Base-by-base conservation (phyloP, 1,140 invertebrate species). In the Brachionus calyciflorus region DNA sequence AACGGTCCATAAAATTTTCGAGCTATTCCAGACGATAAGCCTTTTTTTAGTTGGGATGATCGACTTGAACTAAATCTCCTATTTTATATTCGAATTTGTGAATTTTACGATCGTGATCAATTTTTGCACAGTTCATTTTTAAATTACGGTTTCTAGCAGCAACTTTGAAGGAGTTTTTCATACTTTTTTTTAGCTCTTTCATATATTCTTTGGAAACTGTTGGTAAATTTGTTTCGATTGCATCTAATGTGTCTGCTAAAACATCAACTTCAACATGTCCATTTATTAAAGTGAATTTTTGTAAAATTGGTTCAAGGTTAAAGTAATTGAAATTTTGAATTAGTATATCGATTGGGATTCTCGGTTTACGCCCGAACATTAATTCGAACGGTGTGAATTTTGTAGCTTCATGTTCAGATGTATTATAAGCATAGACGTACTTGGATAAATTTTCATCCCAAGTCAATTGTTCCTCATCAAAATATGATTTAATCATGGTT, bases 321-420 rank as follows among this genome's bases (percentile, higher is more conserved):
- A 49, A 49, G 6, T 21, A 21, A 21, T 60, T 17, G n/a, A 19
- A 7, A 17, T 49, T 49, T 24, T n/a, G 57, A 7, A 63, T 17
- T 9, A 63, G n/a, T 63, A 63, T 21, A 24, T 63, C 57, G 17
- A 63, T 33, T 26, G 57, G 57, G 7, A 63, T 63, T 41, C 17
- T 63, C 9, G 57, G 28, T 17, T 12, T n/a, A 21, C 57, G 17
- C 17, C 26, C 17, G n/a, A n/a, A n/a, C n/a, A n/a, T n/a, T n/a
- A n/a, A n/a, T n/a, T n/a, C n/a, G n/a, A n/a, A n/a, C n/a, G n/a
- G n/a, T n/a, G n/a, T n/a, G n/a, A n/a, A n/a, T n/a, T n/a, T n/a
- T n/a, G n/a, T n/a, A n/a, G n/a, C n/a, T n/a, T n/a, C n/a, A n/a
- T n/a, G n/a, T n/a, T n/a, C n/a, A n/a, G n/a, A n/a, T n/a, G n/a